Conservation (phyloP, 2,888 invertebrate genomes). For the Cosmorhoe ocellata region DNA sequence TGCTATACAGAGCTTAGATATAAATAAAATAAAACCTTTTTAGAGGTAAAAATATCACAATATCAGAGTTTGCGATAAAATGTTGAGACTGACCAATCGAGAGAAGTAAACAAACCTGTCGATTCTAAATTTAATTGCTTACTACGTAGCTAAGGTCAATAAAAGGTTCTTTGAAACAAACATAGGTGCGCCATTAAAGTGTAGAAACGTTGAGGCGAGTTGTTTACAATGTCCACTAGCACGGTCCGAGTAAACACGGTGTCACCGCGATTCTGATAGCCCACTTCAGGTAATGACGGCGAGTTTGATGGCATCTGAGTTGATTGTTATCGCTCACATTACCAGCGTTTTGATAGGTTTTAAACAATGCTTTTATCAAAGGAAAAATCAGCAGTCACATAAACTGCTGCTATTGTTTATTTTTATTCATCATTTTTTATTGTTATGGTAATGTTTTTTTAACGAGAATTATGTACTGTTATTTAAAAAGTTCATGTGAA, state of each 20-base stretch:
- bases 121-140: conserved; percentile 21
- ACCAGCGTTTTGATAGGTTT: neutral
- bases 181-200: conserved; percentile 31
- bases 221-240: conserved; percentile 31
- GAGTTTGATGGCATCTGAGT: conserved; percentile 15
- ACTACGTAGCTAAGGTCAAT: conserved; percentile 25
- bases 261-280: conserved; percentile 22
- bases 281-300: conserved; percentile 8
- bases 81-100: conserved; percentile 2
- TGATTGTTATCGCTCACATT: conserved; percentile 6
- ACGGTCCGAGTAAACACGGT: conserved; percentile 26
- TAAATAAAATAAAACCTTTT: no score
- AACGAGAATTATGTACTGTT: no score
- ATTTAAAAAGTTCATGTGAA: no score
- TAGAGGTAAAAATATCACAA: no score
- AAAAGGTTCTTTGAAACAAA: conserved; percentile 29
- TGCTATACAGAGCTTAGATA: no score
- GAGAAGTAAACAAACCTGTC: conserved; percentile 13
- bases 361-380: neutral
- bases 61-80: neutral
- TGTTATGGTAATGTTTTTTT: no score
- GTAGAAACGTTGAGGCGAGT: conserved; percentile 21
- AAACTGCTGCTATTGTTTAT: neutral
- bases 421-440: no score
- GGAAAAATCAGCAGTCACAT: neutral